Evolutionary conservation across 1,140 invertebrate species (phyloP).

Genomic region (Caenorhabditis brenneri): DNA sequence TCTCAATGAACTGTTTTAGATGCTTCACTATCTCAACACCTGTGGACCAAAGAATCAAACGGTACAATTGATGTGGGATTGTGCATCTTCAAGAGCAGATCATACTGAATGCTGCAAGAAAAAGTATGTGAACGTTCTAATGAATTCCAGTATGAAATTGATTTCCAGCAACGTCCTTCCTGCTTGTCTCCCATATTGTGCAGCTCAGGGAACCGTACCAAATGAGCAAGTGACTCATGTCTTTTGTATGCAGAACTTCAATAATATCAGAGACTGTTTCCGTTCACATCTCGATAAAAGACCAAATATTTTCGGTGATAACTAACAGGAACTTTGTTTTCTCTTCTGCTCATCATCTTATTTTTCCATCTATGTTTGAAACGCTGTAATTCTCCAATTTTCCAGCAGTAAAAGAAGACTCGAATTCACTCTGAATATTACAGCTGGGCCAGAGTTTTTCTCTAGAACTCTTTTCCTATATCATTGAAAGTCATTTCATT

Average conservation of each 20-base stretch:
- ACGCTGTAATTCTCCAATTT: no score
- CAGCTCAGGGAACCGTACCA: slow-evolving; percentile 52
- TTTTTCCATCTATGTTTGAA: no score
- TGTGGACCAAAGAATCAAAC: slow-evolving; percentile 62
- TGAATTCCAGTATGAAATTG: not conserved
- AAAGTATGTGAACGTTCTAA: slow-evolving; percentile 56
- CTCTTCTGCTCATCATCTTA: no score
- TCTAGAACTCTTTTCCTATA: no score
- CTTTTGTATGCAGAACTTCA: slow-evolving; percentile 65
- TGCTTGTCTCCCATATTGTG: slow-evolving; percentile 62
- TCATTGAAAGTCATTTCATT: no score
- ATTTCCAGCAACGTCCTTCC: slow-evolving; percentile 60
- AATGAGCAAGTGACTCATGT: slow-evolving; percentile 63
- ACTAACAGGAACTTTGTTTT: slow-evolving; percentile 15
- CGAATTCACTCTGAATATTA: no score
- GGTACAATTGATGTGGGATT: slow-evolving; percentile 65
- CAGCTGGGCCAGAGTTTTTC: no score
- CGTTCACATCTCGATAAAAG: slow-evolving; percentile 60
- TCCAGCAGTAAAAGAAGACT: no score
- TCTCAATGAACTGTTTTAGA: slow-evolving; percentile 42
- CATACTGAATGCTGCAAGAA: slow-evolving; percentile 67
- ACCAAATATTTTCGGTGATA: slow-evolving; percentile 67
- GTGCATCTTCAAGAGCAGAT: slow-evolving; percentile 64
- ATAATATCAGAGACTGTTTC: slow-evolving; percentile 66
- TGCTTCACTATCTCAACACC: slow-evolving; percentile 61